Conservation (phyloP, 2,113 vertebrate genomes). For the Sigmodon hispidus region DNA sequence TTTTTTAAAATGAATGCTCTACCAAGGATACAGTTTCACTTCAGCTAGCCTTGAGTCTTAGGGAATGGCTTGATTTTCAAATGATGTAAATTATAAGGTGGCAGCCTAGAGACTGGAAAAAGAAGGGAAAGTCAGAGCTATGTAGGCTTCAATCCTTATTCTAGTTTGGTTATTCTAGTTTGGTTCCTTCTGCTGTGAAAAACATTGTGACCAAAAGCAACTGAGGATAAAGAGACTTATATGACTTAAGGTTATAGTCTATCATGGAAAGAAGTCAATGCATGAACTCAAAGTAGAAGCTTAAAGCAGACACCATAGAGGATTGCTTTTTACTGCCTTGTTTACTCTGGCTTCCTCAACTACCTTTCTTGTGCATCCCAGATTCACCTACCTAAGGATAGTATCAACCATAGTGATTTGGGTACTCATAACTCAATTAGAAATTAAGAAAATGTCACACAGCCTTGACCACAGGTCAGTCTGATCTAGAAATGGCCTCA, state of each 20-base stretch:
- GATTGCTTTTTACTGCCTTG: no score
- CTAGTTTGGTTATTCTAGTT: no score
- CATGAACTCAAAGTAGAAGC: background rate
- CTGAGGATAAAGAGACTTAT: background rate
- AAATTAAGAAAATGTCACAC: background rate
- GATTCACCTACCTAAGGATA: no score
- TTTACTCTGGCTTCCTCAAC: no score
- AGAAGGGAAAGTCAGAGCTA: background rate
- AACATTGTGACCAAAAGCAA: background rate
- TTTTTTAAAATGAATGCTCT: constrained; percentile 21
- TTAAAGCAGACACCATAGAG: background rate
- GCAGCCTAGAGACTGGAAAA: background rate
- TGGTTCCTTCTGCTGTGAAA: background rate
- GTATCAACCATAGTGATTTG: background rate
- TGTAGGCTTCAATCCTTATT: background rate
- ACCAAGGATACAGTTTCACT: background rate
- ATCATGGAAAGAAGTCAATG: background rate
- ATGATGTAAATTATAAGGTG: background rate
- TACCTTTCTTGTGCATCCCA: background rate
- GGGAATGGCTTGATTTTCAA: background rate
- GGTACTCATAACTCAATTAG: background rate
- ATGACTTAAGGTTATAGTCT: background rate
- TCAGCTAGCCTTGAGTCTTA: background rate
- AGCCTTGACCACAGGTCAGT: background rate
- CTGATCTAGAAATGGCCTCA: background rate